Evolutionary conservation across 2,797 vertebrate genomes (phyloP).

Genomic region (Miichthys miiuy): DNA sequence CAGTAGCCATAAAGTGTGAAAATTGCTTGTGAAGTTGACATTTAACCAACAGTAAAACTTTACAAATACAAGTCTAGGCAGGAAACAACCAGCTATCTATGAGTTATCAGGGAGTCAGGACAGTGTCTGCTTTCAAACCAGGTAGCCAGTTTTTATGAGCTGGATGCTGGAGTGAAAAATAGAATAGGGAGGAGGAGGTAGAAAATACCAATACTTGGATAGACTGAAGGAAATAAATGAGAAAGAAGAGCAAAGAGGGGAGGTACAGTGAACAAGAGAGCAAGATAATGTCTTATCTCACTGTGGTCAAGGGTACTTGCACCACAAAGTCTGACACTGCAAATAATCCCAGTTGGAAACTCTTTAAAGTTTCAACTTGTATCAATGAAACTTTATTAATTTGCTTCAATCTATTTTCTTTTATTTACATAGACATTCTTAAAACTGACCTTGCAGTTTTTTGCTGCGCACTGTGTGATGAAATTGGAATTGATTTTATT

Average conservation of each 20-base stretch:
- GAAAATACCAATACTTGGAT: conserved; percentile 30
- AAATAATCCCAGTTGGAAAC: conserved; percentile 54
- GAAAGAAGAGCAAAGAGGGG: conserved; percentile 35
- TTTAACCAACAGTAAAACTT: conserved; percentile 48
- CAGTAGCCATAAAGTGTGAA: conserved; percentile 6
- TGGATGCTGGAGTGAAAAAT: conserved; percentile 47
- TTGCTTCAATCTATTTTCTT: conserved; percentile 37
- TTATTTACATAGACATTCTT: conserved; percentile 72
- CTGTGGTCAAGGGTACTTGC: conserved; percentile 54
- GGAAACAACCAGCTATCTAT: conserved; percentile 36
- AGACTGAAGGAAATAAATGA: conserved; percentile 59
- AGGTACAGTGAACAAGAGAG: conserved; percentile 45
- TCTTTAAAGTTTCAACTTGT: conserved; percentile 48
- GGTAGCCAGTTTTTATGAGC: conserved; percentile 40
- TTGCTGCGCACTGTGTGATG: conserved; percentile 58
- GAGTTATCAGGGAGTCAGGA: conserved; percentile 19
- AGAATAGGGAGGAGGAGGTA: conserved; percentile 22
- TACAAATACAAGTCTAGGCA: conserved; percentile 28
- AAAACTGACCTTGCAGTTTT: conserved; percentile 76
- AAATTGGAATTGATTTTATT: conserved; percentile 83
- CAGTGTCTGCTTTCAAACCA: conserved; percentile 35
- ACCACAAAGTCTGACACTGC: conserved; percentile 58
- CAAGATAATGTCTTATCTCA: conserved; percentile 56
- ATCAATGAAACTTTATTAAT: conserved; percentile 60
- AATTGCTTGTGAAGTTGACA: conserved; percentile 13